phyloP scores from a whole-genome alignment of 2,888 invertebrate species.

The Tiliacea citrago region DNA sequence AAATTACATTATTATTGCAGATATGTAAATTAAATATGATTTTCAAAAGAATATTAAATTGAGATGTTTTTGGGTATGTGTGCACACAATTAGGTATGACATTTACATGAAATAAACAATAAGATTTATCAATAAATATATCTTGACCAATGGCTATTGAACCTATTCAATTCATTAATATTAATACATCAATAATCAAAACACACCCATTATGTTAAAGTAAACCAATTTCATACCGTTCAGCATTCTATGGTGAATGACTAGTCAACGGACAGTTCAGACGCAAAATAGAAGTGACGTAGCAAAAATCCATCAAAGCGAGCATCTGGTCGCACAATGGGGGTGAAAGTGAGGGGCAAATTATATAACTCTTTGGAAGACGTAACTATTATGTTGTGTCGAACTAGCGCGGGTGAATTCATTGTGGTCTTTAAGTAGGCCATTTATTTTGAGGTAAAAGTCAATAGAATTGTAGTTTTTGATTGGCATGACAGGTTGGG shows the following conservation, averaged over 20 bases:
- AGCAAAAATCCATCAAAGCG: conserved; percentile 52
- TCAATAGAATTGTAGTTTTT: conserved; percentile 13
- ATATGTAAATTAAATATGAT: conserved; percentile 39
- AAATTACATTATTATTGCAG: conserved; percentile 45
- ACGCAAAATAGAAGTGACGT: conserved; percentile 59
- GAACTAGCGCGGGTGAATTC: conserved; percentile 32
- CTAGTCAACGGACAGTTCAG: conserved; percentile 52
- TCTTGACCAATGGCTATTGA: not conserved
- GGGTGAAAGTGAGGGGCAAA: conserved; percentile 43
- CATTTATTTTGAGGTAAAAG: conserved; percentile 17
- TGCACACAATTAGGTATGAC: not conserved
- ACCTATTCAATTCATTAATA: conserved; percentile 37
- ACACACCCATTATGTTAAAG: conserved; percentile 41
- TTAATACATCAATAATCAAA: conserved; percentile 53
- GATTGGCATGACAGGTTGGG: not conserved
- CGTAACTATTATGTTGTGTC: conserved; percentile 43
- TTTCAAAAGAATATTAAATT: conserved; percentile 7
- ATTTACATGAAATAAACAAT: not conserved
- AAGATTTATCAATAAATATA: not conserved
- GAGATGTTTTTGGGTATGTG: not conserved
- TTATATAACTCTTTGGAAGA: conserved; percentile 31
- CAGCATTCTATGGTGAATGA: conserved; percentile 40
- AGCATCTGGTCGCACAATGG: conserved; percentile 48
- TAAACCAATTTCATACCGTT: conserved; percentile 64
- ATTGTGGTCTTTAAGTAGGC: conserved; percentile 15